Conservation (phyloP, 2,113 vertebrate genomes). For the Poicephalus meyeri region DNA sequence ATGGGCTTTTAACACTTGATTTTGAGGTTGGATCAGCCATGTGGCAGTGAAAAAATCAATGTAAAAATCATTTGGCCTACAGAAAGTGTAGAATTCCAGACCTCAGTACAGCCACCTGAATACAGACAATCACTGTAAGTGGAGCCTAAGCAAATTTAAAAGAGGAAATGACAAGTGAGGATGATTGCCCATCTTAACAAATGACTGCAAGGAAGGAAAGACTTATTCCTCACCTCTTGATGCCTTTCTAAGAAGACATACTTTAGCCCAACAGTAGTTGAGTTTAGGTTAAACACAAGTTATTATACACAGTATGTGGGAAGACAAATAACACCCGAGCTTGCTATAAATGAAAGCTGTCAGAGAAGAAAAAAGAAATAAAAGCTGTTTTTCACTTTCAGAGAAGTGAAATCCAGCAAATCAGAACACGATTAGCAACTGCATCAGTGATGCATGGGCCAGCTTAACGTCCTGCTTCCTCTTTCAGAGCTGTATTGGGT, state of each 20-base stretch:
- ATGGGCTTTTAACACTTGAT: not conserved
- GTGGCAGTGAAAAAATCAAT: not conserved
- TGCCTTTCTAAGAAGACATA: not conserved
- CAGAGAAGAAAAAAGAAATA: not conserved
- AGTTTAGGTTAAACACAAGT: not conserved
- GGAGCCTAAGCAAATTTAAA: not conserved
- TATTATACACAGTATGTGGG: not conserved
- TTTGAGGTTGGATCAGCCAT: not conserved
- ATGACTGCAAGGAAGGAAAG: not conserved
- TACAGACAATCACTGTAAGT: not conserved
- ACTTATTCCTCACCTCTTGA: not conserved
- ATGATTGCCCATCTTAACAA: not conserved
- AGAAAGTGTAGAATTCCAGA: not conserved
- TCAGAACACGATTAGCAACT: not conserved
- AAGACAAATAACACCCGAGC: not conserved
- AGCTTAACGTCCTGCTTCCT: not conserved
- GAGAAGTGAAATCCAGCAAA: conserved; percentile 3
- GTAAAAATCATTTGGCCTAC: not conserved
- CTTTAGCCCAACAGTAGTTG: not conserved
- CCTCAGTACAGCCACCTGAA: not conserved
- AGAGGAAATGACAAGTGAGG: not conserved
- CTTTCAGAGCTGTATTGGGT: not conserved
- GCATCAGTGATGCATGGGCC: not conserved
- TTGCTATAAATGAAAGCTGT: conserved; percentile 14
- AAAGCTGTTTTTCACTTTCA: conserved; percentile 3